These are phyloP conservation scores for Apocrypta bakeri DNA, from an alignment of 1,140 invertebrate species.

Conservation along the genomic window DNA sequence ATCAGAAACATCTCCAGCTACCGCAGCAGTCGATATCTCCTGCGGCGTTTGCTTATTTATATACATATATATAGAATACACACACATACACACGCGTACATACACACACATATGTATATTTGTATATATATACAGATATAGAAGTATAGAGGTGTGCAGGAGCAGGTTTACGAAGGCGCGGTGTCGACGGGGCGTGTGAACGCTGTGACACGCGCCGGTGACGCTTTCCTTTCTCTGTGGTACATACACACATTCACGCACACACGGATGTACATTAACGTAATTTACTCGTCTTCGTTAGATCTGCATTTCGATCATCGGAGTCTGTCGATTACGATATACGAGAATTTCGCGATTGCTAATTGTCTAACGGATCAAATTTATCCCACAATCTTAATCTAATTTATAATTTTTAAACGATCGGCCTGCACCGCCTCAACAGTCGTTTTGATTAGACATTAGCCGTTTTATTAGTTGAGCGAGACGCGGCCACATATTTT, in stretches of 20 bases:
- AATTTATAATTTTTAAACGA: constrained; percentile 34
- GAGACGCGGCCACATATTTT: constrained; percentile 23
- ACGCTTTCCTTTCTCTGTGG: constrained; percentile 65
- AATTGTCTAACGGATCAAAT: constrained; percentile 17
- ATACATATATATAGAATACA: neutral
- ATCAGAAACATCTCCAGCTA: constrained; percentile 1
- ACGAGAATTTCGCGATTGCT: neutral
- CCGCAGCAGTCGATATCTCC: constrained; percentile 7
- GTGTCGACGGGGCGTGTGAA: constrained; percentile 72
- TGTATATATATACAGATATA: too few species aligned
- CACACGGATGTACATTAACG: neutral
- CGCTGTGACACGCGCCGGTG: constrained; percentile 72
- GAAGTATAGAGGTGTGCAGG: too few species aligned
- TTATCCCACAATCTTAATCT: constrained; percentile 24
- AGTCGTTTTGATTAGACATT: constrained; percentile 7
- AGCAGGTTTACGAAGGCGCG: constrained; percentile 57
- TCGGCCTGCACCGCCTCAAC: neutral
- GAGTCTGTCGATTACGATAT: too few species aligned
- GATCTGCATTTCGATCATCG: too few species aligned
- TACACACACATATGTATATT: constrained; percentile 54
- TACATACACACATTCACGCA: too few species aligned
- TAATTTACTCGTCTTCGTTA: too few species aligned
- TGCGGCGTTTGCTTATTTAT: neutral
- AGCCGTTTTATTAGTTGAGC: constrained; percentile 24
- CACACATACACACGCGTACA: constrained; percentile 21